Conservation (phyloP, 2,797 vertebrate species). For the Pseudochromis fuscus region DNA sequence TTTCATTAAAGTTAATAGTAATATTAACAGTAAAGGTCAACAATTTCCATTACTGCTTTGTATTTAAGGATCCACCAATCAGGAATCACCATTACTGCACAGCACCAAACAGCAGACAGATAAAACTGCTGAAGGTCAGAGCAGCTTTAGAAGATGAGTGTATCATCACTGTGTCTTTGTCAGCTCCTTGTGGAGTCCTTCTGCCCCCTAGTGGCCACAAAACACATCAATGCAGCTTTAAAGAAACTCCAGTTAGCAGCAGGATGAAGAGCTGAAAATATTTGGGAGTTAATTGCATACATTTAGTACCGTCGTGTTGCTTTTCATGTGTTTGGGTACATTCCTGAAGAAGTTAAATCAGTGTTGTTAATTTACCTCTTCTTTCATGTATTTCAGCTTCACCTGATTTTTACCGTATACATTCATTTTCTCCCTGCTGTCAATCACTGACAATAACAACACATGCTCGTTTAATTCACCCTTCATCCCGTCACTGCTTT, state of each 20-base stretch:
- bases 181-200: neutral
- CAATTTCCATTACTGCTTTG: no score
- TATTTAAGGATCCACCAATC: no score
- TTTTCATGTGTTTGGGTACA: neutral
- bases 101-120: no score
- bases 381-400: neutral
- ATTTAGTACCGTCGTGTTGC: neutral
- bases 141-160: neutral
- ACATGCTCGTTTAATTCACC: slow-evolving; percentile 1
- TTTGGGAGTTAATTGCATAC: neutral
- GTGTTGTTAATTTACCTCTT: neutral
- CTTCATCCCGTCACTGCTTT: neutral
- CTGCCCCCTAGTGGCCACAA: neutral
- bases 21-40: no score
- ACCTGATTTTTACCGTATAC: neutral
- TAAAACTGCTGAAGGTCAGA: no score
- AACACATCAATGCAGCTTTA: neutral
- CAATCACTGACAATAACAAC: neutral
- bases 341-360: neutral
- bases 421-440: neutral
- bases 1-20: no score
- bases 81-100: no score
- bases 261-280: neutral
- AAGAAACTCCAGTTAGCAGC: no score
- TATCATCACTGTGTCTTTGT: neutral